These are phyloP conservation scores for Coenonympha arcania DNA, from an alignment of 2,888 invertebrate genomes.

Conservation along the genomic window DNA sequence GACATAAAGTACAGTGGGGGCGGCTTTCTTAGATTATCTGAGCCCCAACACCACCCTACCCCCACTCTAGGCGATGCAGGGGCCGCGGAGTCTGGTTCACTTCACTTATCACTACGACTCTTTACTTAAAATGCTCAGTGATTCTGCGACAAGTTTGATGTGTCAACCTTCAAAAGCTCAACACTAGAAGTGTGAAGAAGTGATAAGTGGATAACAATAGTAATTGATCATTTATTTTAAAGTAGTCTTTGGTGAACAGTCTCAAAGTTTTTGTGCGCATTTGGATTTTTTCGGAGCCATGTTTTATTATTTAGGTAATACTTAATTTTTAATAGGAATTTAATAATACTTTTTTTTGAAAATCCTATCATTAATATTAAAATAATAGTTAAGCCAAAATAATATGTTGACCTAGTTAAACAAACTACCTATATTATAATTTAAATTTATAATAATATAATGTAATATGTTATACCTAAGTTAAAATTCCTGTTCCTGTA, in stretches of 20 bases:
- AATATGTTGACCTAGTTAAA: too few species aligned
- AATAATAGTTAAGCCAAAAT: too few species aligned
- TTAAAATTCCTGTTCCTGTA: too few species aligned
- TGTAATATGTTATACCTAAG: too few species aligned
- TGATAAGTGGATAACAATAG: not conserved
- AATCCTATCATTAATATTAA: too few species aligned
- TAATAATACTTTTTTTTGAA: not conserved
- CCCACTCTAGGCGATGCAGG: constrained; percentile 30
- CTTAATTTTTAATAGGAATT: not conserved
- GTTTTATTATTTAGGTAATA: not conserved
- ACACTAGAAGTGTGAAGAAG: constrained; percentile 8
- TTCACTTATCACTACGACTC: constrained; percentile 29
- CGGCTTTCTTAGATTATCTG: constrained; percentile 22
- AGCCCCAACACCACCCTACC: constrained; percentile 31
- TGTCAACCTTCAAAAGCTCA: constrained; percentile 17
- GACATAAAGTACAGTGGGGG: constrained; percentile 22
- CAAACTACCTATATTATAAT: too few species aligned
- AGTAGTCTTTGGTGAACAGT: too few species aligned
- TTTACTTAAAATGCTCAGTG: constrained; percentile 31
- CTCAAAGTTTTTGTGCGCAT: too few species aligned
- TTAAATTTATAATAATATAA: too few species aligned
- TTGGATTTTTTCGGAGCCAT: constrained; percentile 1
- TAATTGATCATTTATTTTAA: not conserved
- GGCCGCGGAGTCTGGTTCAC: constrained; percentile 29
- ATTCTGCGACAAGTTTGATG: constrained; percentile 26